A percentile compares a stretch with the other conserved stretches of the same genome.
Evolutionary conservation across 1,140 invertebrate genomes (phyloP).

Genomic region (Brachionus koreanus): DNA sequence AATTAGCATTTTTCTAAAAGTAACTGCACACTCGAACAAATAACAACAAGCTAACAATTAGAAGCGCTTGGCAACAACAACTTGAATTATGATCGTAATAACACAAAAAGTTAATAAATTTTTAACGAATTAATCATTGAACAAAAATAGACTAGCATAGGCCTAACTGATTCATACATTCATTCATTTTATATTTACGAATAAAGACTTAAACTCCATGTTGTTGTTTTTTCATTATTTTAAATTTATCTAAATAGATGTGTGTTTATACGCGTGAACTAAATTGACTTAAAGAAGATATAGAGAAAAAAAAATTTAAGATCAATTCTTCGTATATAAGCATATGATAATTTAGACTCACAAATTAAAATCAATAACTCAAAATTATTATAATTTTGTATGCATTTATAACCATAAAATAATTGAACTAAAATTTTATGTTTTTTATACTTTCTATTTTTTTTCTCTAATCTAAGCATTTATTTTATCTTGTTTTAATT

Average conservation of each 20-base stretch:
- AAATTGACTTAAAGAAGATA: no score
- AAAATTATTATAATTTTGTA: constrained; percentile 1
- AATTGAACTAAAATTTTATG: background rate
- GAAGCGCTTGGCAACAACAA: background rate
- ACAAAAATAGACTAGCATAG: background rate
- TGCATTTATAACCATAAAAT: background rate
- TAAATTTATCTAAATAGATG: no score
- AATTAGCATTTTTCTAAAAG: background rate
- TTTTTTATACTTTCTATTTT: no score
- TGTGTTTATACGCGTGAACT: background rate
- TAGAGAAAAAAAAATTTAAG: no score
- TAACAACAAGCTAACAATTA: background rate
- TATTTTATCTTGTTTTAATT: background rate
- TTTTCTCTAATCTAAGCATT: background rate
- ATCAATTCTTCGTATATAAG: background rate
- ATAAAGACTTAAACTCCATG: background rate
- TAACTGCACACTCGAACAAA: background rate
- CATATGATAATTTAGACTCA: background rate
- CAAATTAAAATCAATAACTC: background rate
- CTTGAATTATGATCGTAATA: background rate
- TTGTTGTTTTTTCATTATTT: no score
- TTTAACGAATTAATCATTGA: background rate
- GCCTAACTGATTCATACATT: background rate
- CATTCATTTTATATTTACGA: no score
- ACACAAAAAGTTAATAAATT: background rate